Base-by-base conservation (phyloP, 2,888 invertebrate genomes). In the Dexiosoma caninum region DNA sequence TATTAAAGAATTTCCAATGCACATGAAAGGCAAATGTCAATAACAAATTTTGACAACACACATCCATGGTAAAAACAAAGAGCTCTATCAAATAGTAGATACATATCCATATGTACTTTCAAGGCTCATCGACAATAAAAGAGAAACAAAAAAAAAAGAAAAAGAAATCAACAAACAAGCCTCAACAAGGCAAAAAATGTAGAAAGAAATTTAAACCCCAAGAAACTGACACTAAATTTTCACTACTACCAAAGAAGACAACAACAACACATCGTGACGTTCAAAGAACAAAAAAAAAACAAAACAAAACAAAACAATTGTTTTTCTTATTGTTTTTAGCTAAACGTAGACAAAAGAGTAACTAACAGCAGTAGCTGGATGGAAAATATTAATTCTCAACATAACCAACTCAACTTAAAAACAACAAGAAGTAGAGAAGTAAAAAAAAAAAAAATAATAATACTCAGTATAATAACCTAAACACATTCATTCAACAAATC, bases 201-300 rank as follows among this genome's bases (percentile, higher is more conserved):
- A 35, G 21, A 10, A 16, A 40, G n/a, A 3, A 14, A 46, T 62
- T 46, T 64, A 14, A 27, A 69, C 44, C 32, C 21, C 16, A 64
- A 67, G 60, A 49, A 49, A 70, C 77, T 57, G 77, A 70, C 49
- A 70, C 70, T 42, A 49, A 57, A 49, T 42, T 72, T 77, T 69
- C 77, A 67, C 67, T 76, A 76, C 4, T 53, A 69, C 49, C 57
- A 66, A 27, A 42, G 14, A 30, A 2, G 0, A 69, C 32, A 70
- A 46, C 7, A 64, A 64, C 35, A 53, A 44, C 53, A 67, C 30
- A 30, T 49, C 49, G 35, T 30, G 27, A 27, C 4, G 27, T 6
- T 6, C 4, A 7, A 14, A 66, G 60, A 10, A 16, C 1, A 37
- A 44, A 35, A 57, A 35, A 60, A 71, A 66, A 30, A 64, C 16